A percentile compares a stretch with the other conserved stretches of the same genome.
Conservation (phyloP, 2,113 vertebrate genomes). For the Hippocampus barbouri region DNA sequence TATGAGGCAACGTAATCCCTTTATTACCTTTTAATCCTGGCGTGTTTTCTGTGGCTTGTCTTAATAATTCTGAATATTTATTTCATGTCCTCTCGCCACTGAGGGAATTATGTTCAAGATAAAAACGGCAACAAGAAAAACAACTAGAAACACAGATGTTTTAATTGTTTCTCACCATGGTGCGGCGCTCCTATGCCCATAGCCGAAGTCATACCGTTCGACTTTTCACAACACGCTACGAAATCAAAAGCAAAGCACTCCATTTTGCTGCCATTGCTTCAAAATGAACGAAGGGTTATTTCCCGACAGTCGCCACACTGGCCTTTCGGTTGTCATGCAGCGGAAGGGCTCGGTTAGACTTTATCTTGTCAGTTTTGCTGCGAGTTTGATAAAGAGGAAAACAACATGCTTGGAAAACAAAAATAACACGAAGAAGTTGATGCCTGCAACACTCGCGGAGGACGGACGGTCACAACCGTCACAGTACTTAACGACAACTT, state of each 20-base stretch:
- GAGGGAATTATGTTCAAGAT: background rate
- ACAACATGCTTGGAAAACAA: no score
- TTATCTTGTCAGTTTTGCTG: no score
- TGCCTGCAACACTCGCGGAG: no score
- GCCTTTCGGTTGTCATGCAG: background rate
- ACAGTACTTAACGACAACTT: no score
- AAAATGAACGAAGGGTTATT: no score
- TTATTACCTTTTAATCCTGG: conserved; percentile 18
- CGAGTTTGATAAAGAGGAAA: no score
- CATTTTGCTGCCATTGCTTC: background rate
- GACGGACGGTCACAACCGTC: no score
- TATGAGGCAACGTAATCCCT: conserved; percentile 11
- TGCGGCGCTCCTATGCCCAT: background rate
- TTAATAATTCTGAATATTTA: conserved; percentile 1
- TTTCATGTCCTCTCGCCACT: background rate
- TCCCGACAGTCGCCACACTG: background rate
- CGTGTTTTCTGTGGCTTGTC: conserved; percentile 3
- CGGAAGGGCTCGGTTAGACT: background rate
- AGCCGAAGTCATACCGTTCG: background rate
- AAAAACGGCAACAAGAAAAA: background rate
- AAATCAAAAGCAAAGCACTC: background rate
- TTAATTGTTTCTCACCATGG: background rate
- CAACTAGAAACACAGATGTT: background rate
- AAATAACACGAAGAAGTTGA: no score
- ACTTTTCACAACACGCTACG: background rate